These are phyloP conservation scores for Hermaeophaga mercurialis DNA, from an alignment of 2,888 invertebrate species.

Conservation along the genomic window DNA sequence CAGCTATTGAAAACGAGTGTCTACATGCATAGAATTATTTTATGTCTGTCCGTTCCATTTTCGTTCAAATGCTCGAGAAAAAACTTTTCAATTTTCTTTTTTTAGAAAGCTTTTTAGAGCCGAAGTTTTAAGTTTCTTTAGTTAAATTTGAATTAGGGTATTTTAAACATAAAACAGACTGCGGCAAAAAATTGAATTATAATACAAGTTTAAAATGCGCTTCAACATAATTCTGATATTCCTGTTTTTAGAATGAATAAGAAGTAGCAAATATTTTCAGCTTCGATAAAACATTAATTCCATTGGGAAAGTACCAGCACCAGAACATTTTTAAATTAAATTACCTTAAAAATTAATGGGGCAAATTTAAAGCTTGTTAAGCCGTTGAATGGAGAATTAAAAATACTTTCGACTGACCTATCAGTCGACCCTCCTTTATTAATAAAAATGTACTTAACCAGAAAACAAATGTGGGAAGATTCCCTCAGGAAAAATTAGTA, in stretches of 20 bases:
- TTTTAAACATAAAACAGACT: not conserved
- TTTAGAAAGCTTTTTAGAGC: not conserved
- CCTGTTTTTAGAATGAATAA: not conserved
- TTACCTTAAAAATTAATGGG: no score
- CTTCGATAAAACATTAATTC: no score
- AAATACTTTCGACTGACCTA: no score
- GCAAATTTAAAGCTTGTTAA: no score
- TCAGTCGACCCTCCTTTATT: no score
- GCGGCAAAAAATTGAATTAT: not conserved
- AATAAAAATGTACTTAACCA: no score
- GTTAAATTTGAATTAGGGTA: conserved; percentile 2
- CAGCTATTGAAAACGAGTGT: conserved; percentile 14
- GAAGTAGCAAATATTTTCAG: not conserved
- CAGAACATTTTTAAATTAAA: no score
- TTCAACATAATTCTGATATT: no score
- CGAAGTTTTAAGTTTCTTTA: not conserved
- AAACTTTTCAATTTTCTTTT: conserved; percentile 11
- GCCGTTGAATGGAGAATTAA: no score
- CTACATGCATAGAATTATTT: conserved; percentile 22
- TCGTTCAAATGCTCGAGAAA: not conserved
- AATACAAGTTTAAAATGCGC: not conserved
- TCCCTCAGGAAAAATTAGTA: no score
- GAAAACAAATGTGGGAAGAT: no score
- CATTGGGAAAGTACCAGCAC: no score
- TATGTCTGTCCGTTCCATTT: conserved; percentile 6